Evolutionary conservation across 2,888 invertebrate genomes (phyloP).

Genomic region (Tenthredo mesomela): DNA sequence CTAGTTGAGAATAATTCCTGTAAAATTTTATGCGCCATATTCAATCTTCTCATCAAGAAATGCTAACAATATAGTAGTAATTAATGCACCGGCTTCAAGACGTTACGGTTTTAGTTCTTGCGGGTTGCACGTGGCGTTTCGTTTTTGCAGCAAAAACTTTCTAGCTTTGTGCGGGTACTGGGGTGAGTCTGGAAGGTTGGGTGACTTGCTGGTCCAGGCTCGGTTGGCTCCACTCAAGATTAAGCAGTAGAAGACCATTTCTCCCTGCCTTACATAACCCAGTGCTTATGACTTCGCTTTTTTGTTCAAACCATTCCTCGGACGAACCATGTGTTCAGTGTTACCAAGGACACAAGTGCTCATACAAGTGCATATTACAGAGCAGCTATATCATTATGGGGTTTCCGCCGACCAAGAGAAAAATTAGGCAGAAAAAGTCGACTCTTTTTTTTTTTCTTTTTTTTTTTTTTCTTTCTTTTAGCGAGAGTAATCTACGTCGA

Average conservation of each 20-base stretch:
- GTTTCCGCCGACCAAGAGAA: not conserved
- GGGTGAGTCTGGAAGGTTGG: conserved; percentile 28
- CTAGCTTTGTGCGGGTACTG: conserved; percentile 20
- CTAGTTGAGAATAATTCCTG: not conserved
- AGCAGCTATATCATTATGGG: conserved; percentile 7
- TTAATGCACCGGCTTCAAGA: conserved; percentile 27
- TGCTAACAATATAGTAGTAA: conserved; percentile 18
- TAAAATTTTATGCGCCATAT: not conserved
- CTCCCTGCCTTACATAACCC: conserved; percentile 51
- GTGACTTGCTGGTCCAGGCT: conserved; percentile 49
- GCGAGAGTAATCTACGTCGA: not conserved
- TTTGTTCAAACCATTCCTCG: conserved; percentile 40
- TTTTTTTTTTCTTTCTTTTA: not conserved
- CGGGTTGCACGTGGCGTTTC: conserved; percentile 44
- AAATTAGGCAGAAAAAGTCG: not conserved
- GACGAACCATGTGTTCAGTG: conserved; percentile 52
- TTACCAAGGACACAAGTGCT: conserved; percentile 51
- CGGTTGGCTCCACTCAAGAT: conserved; percentile 53
- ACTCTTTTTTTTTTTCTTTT: not conserved
- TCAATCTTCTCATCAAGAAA: not conserved
- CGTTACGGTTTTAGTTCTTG: conserved; percentile 1
- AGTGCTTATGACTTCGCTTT: conserved; percentile 52
- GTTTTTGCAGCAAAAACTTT: conserved; percentile 48
- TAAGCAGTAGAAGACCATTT: conserved; percentile 43
- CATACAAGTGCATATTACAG: conserved; percentile 30